phyloP scores from a whole-genome alignment of 2,797 vertebrate genomes.

The Sebastes elongatus region DNA sequence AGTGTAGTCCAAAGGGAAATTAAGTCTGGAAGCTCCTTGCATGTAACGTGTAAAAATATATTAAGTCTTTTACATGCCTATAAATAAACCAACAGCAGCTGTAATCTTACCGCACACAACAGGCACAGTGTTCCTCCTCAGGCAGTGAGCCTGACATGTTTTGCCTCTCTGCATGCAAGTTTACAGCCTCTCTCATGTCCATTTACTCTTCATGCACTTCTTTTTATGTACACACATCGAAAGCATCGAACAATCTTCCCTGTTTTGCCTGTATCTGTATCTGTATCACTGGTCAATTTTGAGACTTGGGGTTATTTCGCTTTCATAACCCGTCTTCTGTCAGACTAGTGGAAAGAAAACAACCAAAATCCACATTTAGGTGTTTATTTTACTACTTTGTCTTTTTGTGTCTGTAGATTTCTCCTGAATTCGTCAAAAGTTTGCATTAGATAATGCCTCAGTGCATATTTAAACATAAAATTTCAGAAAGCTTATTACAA shows the following conservation, averaged over 20 bases:
- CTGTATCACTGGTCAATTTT: too few relatives aligned
- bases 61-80: background rate
- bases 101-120: background rate
- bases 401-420: too few relatives aligned
- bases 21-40: background rate
- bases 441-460: too few relatives aligned
- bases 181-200: background rate
- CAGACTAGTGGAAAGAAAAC: too few relatives aligned
- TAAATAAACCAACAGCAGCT: background rate
- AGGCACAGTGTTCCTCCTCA: background rate
- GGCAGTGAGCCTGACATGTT: background rate
- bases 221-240: background rate
- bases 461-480: background rate
- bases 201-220: background rate
- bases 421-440: background rate
- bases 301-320: too few relatives aligned
- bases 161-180: background rate
- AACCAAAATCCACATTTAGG: too few relatives aligned
- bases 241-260: background rate
- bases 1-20: background rate
- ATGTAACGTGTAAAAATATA: background rate
- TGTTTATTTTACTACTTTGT: too few relatives aligned
- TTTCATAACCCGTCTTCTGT: too few relatives aligned
- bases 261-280: background rate
- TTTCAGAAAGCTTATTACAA: too few relatives aligned